phyloP scores from a whole-genome alignment of 1,140 invertebrate species.

The Grapholita molesta region DNA sequence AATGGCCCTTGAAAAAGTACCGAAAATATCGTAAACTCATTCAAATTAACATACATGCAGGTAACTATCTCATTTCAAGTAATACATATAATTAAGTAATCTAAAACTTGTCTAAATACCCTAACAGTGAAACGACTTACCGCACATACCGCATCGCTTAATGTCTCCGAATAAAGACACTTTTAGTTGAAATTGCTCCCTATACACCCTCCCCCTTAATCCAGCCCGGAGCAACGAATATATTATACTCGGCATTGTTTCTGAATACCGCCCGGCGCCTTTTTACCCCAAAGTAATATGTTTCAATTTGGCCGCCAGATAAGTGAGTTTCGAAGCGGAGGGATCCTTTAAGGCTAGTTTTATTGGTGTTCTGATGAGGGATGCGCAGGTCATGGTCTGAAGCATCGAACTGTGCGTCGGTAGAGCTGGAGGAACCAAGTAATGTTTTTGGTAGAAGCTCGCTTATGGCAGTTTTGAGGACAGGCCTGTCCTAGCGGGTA shows the following conservation, averaged over 20 bases:
- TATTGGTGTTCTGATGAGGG: slow-evolving; percentile 1
- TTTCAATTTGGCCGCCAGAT: slow-evolving; percentile 8
- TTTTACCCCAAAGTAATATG: slow-evolving; percentile 6
- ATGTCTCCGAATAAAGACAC: neutral
- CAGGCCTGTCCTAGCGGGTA: no score
- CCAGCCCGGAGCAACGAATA: neutral
- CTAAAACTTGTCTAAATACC: no score
- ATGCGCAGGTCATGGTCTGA: neutral
- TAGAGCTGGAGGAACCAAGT: no score
- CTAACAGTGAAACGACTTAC: neutral
- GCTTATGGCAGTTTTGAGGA: no score
- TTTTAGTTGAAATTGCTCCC: neutral
- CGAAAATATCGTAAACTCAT: no score
- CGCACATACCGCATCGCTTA: neutral
- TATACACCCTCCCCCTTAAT: neutral
- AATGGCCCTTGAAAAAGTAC: no score
- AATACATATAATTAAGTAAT: no score
- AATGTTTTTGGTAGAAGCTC: no score
- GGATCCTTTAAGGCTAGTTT: slow-evolving; percentile 7
- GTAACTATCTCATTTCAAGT: no score
- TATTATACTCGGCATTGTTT: slow-evolving; percentile 3
- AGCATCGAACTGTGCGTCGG: neutral
- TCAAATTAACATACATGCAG: no score
- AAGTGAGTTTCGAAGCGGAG: slow-evolving; percentile 7
- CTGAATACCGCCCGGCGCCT: neutral